Base-by-base conservation (phyloP, 2,797 vertebrate genomes). In the Notolepis coatsorum region DNA sequence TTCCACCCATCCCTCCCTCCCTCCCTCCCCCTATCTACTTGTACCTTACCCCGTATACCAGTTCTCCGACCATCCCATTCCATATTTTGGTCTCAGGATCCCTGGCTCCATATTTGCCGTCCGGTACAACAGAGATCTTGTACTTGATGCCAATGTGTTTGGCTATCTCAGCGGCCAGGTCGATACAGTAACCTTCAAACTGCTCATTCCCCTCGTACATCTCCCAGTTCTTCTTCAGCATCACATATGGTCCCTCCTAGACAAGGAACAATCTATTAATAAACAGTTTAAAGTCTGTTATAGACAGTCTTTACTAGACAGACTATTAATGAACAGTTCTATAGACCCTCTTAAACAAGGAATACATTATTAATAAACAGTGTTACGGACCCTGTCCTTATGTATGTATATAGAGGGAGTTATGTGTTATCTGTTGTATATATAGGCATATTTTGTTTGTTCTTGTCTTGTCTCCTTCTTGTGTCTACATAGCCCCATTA, bases 171-270 rank as follows among this genome's bases (percentile, higher is more conserved):
- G 96, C 96, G 24, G 96, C 97, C 92, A 99, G 90, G 93, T 99
- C 98, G 92, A 99, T 96, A 77, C 98, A 99, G 91, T 99, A 99
- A 74, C 97, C 98, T 90, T 99, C 98, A 59, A 83, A 99, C 83
- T 97, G 96, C 84, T 99, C 96, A 82, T 99, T 99, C 82, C 98
- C 98, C 89, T 99, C 96, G 78, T 96, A 96, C 68, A 96, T 89
- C 90, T 99, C 98, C 85, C 96, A 96, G 91, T 99, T 99, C 93
- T 99, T 99, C 94, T 98, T 99, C 89, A 96, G 94, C 98, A 99
- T 99, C 90, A 99, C 97, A 73, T 99, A 99, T 46, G 97, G 98
- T 69, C 96, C 96, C 92, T 99, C 98, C 98, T 99, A 94, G 88
- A 96, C 91, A 77, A 68, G 30, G 64, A n/a, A n/a, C n/a, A n/a